Evolutionary conservation across 1,140 invertebrate species (phyloP).

Genomic region (Bombus confusus): DNA sequence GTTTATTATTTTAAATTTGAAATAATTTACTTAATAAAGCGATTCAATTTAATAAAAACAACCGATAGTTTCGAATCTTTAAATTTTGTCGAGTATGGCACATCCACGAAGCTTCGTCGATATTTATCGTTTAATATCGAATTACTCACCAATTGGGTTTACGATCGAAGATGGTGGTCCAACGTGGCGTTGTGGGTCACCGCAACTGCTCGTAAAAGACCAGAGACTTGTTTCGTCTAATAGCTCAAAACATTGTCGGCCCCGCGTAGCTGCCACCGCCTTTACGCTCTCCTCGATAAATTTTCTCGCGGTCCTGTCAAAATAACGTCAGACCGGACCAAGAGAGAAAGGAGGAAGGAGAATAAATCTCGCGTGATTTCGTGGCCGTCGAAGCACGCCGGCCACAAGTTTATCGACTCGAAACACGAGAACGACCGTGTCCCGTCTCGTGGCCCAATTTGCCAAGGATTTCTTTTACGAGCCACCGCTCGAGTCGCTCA

Average conservation of each 20-base stretch:
- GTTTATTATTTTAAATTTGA: too few species aligned
- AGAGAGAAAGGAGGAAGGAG: not conserved
- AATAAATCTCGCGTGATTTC: conserved; percentile 52
- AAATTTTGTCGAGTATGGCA: not conserved
- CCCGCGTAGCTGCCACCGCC: conserved; percentile 12
- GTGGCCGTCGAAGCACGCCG: not conserved
- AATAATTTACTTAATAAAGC: too few species aligned
- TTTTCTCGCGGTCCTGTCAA: conserved; percentile 73
- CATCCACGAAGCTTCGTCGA: not conserved
- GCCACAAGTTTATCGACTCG: conserved; percentile 25
- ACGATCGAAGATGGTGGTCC: conserved; percentile 43
- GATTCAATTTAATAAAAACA: too few species aligned
- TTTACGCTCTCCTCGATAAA: conserved; percentile 64
- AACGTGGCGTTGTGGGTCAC: conserved; percentile 55
- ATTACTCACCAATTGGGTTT: conserved; percentile 21
- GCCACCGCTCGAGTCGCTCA: not conserved
- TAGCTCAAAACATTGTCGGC: conserved; percentile 71
- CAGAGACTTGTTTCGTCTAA: conserved; percentile 75
- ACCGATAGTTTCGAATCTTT: too few species aligned
- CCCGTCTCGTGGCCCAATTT: conserved; percentile 67
- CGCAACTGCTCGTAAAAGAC: conserved; percentile 64
- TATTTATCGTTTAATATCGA: not conserved
- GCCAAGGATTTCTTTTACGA: conserved; percentile 66
- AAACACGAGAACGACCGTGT: conserved; percentile 56
- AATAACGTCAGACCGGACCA: conserved; percentile 53